Base-by-base conservation (phyloP, 1,140 invertebrate species). In the Drosophila tsacasi region DNA sequence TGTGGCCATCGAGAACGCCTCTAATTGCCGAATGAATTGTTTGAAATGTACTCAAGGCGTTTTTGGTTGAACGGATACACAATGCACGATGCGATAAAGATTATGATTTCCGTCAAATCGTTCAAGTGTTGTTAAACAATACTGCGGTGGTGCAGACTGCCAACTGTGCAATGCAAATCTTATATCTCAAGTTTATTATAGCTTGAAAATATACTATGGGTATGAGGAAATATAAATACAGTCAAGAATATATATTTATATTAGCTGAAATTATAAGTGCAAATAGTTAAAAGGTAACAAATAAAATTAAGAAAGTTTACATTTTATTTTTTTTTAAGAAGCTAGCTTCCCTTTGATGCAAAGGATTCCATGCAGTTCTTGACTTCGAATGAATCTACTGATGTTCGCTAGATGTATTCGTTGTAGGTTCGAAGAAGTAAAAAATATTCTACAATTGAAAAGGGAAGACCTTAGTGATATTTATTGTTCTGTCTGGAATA, bases 41-140 rank as follows among this genome's bases (percentile, higher is more conserved):
- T 72, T 42, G 27, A 72, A 73, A 73, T 72, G 66, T 50, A 60
- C 69, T 72, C 52, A 72, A 72, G 66, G 69, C 21, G 39, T 30
- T 64, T 35, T 49, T 37, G 32, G 13, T 35, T 25, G 12, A 65
- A 35, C 40, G 21, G 25, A 66, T 42, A 44, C 37, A 44, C 37
- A 21, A 27, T 32, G 2, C 9, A 4, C 49, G 3, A 37, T 46
- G 44, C 10, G 47, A 68, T 68, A 37, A 68, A 57, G 30, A 17
- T 46, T 27, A 57, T 39, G 54, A 39, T 55, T 39, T 15, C 32
- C 13, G 7, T 23, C 52, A 55, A 55, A 55, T 55, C 32, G 15
- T 17, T 55, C 8, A 17, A 23, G 21, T 37, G 52, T 10, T 37
- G 21, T 57, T 57, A 57, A 57, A 57, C 35, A 57, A 39, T 57